Conservation (phyloP, 64 coral and sea anemone genomes). For the Acropora yongei region DNA sequence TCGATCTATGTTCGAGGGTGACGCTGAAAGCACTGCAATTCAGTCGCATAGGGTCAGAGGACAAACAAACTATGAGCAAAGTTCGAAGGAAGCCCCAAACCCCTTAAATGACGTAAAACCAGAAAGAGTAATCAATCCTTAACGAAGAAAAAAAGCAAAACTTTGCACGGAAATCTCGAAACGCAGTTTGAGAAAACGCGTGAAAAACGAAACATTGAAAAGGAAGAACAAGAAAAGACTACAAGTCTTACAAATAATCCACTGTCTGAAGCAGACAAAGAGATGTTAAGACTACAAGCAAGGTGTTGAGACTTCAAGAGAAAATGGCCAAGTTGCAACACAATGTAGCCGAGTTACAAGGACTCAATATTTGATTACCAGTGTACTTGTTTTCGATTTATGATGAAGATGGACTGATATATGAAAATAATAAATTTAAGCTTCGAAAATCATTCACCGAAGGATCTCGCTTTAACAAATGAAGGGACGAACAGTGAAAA, state of each 20-base stretch:
- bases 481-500: too few species aligned
- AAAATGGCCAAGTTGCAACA: conserved; percentile 94
- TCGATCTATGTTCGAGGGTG: conserved; percentile 42
- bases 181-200: not conserved
- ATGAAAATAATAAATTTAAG: too few species aligned
- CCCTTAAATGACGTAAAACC: not conserved
- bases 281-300: conserved; percentile 84
- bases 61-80: conserved; percentile 6
- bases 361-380: conserved; percentile 57
- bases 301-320: conserved; percentile 81
- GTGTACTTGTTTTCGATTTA: too few species aligned
- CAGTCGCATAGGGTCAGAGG: not conserved
- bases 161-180: not conserved
- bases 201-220: not conserved
- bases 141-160: not conserved
- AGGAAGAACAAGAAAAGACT: not conserved
- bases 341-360: conserved; percentile 89
- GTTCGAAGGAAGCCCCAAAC: conserved; percentile 27
- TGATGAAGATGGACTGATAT: too few species aligned
- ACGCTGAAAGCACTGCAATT: not conserved
- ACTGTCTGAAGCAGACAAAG: conserved; percentile 69
- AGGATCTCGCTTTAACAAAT: too few species aligned
- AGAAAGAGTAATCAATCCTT: not conserved
- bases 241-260: conserved; percentile 18
- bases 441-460: too few species aligned